Percentiles rank a stretch among this genome's conserved stretches.
Conservation (phyloP, 2,888 invertebrate genomes). For the Drosophila mimetica region DNA sequence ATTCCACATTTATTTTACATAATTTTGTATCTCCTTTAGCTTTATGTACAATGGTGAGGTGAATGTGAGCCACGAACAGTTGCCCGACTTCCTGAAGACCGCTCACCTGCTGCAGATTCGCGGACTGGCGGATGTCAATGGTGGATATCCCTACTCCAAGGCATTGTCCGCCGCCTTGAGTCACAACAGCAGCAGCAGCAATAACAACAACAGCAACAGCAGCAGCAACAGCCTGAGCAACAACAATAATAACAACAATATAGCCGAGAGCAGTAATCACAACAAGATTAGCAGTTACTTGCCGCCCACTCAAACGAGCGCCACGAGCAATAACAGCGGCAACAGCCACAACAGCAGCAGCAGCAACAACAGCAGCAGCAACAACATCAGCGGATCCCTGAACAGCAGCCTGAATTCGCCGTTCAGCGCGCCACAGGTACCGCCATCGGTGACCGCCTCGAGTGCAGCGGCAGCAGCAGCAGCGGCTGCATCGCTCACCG, state of each 20-base stretch:
- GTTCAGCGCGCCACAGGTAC: conserved; percentile 68
- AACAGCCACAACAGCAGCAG: conserved; percentile 36
- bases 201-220: conserved; percentile 61
- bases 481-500: conserved; percentile 63
- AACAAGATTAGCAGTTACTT: conserved; percentile 72
- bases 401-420: conserved; percentile 60
- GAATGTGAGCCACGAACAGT: conserved; percentile 93
- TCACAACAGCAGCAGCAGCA: conserved; percentile 54
- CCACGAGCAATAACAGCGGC: conserved; percentile 19
- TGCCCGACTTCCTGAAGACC: conserved; percentile 93
- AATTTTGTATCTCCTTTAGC: no score
- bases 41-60: conserved; percentile 98
- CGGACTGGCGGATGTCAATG: conserved; percentile 92
- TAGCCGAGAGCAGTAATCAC: conserved; percentile 57
- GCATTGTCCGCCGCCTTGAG: conserved; percentile 67
- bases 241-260: conserved; percentile 65
- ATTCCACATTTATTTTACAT: no score
- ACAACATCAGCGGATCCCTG: conserved; percentile 38
- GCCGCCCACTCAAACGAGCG: conserved; percentile 58
- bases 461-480: conserved; percentile 68
- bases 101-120: conserved; percentile 94
- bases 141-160: conserved; percentile 72
- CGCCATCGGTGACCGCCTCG: conserved; percentile 51
- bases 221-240: conserved; percentile 57
- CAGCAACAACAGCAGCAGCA: conserved; percentile 45